Evolutionary conservation across 2,888 invertebrate species (phyloP), one percentile per base, ranked within the genome.

Genomic region (Lysandra bellargus): DNA sequence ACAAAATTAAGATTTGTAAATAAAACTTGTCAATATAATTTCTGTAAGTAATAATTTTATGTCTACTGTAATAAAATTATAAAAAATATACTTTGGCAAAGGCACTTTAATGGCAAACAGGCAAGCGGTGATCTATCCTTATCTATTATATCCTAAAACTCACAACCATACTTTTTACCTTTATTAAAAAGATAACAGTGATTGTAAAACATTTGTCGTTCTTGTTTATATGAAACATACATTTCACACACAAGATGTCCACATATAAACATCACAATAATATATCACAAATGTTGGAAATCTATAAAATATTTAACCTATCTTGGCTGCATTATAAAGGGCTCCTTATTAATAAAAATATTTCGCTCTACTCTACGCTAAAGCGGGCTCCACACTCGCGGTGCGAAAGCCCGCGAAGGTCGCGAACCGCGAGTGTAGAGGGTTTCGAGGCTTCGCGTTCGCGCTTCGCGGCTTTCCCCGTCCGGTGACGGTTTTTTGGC

Each of bases 131-230:
- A 75, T 69, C 9, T 64, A 64, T 64, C 1, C 14, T 33, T 37
- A 69, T 69, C 69, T 69, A 69, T 61, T 14, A 33, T 69, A 79
- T 78, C 78, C 30, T 40, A 79, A 53, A 81, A 74, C 61, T 79
- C 82, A 83, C 89, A 88, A 89, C 85, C 89, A 81, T 88, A 85
- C 85, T 83, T 82, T 85, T 86, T 87, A 85, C 87, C 90, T 91
- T 91, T 89, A 78, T 79, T 80, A 79, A 64, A 82, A 88, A 92
- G 91, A 90, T 88, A 85, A 79, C 79, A 81, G 80, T 86, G 82
- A 81, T 81, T 80, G 82, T 83, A 83, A 83, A 84, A 83, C 80
- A 79, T 74, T 77, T 6, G 74, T 82, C 81, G 61, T n/a, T 79
- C 82, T 83, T 83, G 81, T 79, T 73, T 80, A 83, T 84, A 85